These are phyloP conservation scores for Lasiurus borealis DNA, from an alignment of 2,113 vertebrate species.

Conservation along the genomic window DNA sequence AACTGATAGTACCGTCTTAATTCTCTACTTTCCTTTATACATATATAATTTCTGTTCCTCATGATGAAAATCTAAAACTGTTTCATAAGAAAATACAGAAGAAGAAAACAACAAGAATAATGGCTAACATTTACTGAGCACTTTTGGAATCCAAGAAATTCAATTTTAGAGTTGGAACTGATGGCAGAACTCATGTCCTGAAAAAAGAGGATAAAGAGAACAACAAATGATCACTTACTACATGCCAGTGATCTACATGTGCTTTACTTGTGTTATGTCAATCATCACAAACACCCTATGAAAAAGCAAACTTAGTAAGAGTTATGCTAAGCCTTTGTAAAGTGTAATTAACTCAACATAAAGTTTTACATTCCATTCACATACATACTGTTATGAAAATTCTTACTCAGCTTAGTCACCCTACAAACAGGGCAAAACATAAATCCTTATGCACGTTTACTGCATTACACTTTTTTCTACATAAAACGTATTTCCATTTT, in stretches of 20 bases:
- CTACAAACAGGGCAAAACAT: background rate
- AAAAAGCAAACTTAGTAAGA: background rate
- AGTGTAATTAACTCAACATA: background rate
- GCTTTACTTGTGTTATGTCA: background rate
- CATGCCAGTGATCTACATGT: background rate
- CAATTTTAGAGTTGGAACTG: background rate
- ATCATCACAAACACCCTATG: background rate
- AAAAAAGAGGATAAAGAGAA: background rate
- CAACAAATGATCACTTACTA: background rate
- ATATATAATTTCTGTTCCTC: background rate
- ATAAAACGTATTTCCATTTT: conserved; percentile 7
- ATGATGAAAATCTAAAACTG: background rate
- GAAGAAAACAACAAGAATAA: conserved; percentile 9
- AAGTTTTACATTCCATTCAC: background rate
- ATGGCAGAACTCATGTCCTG: background rate
- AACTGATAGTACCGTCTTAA: background rate
- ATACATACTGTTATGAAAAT: background rate
- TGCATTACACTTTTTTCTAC: background rate
- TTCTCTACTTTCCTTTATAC: background rate
- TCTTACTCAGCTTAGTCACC: background rate
- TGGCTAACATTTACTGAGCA: background rate
- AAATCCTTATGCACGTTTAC: background rate
- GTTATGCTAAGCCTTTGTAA: background rate
- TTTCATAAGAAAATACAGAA: background rate
- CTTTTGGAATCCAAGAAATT: background rate